Percentiles rank a stretch among this genome's conserved stretches.
Evolutionary conservation across 2,113 vertebrate species (phyloP).

Genomic region (Hyperopisus bebe): DNA sequence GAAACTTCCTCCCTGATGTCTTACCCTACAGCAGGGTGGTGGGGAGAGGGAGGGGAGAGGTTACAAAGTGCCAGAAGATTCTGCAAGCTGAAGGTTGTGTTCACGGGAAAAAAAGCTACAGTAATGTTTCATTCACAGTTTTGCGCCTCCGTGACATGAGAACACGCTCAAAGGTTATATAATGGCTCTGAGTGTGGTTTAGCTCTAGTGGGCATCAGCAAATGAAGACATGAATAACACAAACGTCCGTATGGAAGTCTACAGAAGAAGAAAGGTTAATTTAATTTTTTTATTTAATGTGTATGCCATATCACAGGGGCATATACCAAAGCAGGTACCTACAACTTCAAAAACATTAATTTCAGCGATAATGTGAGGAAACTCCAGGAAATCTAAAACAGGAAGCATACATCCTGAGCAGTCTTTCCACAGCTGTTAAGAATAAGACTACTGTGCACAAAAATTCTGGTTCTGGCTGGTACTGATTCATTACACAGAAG

Average conservation of each 20-base stretch:
- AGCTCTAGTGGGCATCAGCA: not conserved
- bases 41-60: constrained; percentile 30
- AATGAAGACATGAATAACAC: not conserved
- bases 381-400: not conserved
- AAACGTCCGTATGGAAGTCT: not conserved
- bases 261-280: not conserved
- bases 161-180: not conserved
- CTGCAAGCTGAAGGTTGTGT: not conserved
- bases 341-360: not conserved
- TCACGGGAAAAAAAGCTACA: not conserved
- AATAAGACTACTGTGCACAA: not conserved
- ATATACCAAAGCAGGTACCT: not conserved
- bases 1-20: constrained; percentile 34
- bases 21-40: constrained; percentile 46
- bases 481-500: not conserved
- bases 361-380: not conserved
- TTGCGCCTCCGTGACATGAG: not conserved
- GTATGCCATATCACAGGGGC: not conserved
- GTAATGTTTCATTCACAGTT: constrained; percentile 4
- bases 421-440: not conserved
- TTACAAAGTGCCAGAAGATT: not conserved
- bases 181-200: not conserved
- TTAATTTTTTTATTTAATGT: not conserved
- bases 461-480: not conserved
- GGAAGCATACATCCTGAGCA: not conserved